These are phyloP conservation scores for Hoplodrina blanda DNA, from an alignment of 2,888 invertebrate genomes.

Conservation along the genomic window DNA sequence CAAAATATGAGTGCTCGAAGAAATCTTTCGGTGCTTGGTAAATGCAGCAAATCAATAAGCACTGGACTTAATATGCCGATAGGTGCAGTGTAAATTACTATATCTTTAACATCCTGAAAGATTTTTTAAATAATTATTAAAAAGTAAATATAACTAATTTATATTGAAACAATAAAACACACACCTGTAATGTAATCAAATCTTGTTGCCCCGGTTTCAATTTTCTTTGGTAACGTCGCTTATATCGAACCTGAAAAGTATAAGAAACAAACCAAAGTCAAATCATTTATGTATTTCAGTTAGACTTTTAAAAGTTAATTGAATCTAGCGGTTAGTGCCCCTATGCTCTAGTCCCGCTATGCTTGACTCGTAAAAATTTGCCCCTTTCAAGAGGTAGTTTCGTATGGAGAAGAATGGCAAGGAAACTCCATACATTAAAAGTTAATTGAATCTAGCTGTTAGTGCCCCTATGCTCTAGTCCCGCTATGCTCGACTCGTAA, in stretches of 20 bases:
- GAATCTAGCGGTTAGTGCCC: no score
- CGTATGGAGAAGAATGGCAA: no score
- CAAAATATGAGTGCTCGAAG: conserved; percentile 91
- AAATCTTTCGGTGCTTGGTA: conserved; percentile 91
- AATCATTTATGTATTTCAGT: no score
- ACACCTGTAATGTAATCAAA: conserved; percentile 88
- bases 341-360: no score
- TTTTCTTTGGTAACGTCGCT: conserved; percentile 91
- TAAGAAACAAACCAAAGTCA: conserved; percentile 29
- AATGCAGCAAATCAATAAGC: conserved; percentile 91
- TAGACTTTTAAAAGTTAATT: no score
- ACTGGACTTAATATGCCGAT: conserved; percentile 88
- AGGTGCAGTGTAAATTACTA: conserved; percentile 90
- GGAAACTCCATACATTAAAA: no score
- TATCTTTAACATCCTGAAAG: conserved; percentile 84
- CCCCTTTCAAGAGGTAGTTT: no score
- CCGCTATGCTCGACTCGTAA: no score
- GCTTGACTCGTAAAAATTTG: no score
- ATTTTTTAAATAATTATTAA: background rate
- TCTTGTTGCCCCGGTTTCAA: conserved; percentile 87
- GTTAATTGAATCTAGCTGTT: no score
- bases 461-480: no score
- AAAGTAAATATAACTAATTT: background rate
- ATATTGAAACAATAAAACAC: background rate
- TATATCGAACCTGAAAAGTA: conserved; percentile 88